phyloP scores from a whole-genome alignment of 2,797 vertebrate genomes.

The Sparidentex hasta region DNA sequence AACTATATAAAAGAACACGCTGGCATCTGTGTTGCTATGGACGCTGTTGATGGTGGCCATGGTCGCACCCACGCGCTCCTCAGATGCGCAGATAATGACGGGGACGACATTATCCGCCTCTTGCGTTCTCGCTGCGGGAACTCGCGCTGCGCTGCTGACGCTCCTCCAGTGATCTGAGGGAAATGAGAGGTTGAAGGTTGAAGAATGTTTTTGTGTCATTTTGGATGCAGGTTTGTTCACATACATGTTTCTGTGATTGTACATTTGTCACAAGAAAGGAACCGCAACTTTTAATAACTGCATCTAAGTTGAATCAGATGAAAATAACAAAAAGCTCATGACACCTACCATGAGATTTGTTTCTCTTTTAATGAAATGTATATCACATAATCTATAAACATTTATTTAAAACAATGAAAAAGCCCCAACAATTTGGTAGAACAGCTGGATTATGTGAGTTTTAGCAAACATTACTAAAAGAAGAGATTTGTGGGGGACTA shows the following conservation, averaged over 20 bases:
- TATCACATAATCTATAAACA: no score
- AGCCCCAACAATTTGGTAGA: background rate
- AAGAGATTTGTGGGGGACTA: background rate
- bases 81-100: constrained; percentile 91
- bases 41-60: constrained; percentile 95
- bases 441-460: background rate
- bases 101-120: constrained; percentile 87
- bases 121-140: background rate
- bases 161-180: constrained; percentile 61
- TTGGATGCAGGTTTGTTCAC: background rate
- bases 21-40: constrained; percentile 91
- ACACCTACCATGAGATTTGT: background rate
- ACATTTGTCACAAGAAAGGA: no score
- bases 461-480: background rate
- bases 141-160: background rate
- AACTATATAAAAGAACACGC: constrained; percentile 93
- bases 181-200: background rate
- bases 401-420: no score
- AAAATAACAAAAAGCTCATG: background rate
- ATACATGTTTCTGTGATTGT: background rate
- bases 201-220: background rate
- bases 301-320: background rate
- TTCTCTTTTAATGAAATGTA: background rate
- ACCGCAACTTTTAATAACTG: background rate
- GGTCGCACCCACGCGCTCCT: constrained; percentile 91